phyloP scores from a whole-genome alignment of 2,888 invertebrate species.

The Piscicola geometra region DNA sequence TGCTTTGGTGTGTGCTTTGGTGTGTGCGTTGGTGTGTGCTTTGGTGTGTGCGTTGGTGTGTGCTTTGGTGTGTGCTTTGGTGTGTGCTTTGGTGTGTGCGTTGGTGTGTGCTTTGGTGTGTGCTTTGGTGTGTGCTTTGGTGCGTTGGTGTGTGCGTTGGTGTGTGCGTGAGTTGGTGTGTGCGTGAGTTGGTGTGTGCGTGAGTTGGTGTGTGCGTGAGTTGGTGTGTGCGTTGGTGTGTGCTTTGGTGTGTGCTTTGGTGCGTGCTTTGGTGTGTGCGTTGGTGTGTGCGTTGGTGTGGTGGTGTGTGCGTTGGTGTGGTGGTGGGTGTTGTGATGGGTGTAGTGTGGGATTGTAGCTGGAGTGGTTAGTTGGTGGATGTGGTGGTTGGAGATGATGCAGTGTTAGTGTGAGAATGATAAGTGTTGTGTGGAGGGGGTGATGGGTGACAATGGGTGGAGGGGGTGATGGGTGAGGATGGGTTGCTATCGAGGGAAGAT shows the following conservation, averaged over 20 bases:
- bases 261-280: neutral
- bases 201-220: too few species aligned
- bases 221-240: conserved; percentile 51
- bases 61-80: conserved; percentile 51
- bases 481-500: neutral
- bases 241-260: conserved; percentile 53
- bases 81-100: conserved; percentile 44
- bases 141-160: too few species aligned
- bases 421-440: neutral
- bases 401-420: neutral
- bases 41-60: neutral
- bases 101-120: conserved; percentile 51
- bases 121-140: conserved; percentile 53
- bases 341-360: neutral
- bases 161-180: too few species aligned
- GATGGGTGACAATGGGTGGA: neutral
- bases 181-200: too few species aligned
- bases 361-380: neutral
- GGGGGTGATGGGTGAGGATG: conserved; percentile 5
- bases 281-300: neutral
- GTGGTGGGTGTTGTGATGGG: conserved; percentile 15
- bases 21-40: neutral
- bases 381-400: neutral
- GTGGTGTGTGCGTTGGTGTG: neutral
- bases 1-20: neutral